A percentile compares a stretch with the other conserved stretches of the same genome.
These are phyloP conservation scores for Nomada ruficornis DNA, from an alignment of 2,888 invertebrate genomes.

Conservation along the genomic window DNA sequence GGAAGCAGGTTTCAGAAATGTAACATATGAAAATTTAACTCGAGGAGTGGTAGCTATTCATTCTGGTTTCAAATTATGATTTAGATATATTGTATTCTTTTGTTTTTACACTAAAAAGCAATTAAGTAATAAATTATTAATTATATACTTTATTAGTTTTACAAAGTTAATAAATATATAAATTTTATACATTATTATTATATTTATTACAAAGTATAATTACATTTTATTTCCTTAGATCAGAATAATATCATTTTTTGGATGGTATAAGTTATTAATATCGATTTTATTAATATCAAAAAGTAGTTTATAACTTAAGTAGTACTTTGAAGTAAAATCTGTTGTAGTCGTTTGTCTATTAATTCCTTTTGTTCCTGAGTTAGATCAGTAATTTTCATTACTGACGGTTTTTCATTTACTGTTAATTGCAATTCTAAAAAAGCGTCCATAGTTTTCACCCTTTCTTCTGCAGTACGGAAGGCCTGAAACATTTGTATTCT, in stretches of 20 bases:
- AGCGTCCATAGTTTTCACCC: constrained; percentile 73
- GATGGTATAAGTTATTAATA: background rate
- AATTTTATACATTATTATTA: background rate
- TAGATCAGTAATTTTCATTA: constrained; percentile 68
- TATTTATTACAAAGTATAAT: background rate
- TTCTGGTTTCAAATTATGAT: constrained; percentile 95
- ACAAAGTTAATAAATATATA: background rate
- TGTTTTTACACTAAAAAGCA: background rate
- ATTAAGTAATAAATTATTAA: background rate
- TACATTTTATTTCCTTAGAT: constrained; percentile 7
- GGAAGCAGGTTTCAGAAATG: constrained; percentile 94
- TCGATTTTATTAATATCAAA: background rate
- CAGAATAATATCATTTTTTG: background rate
- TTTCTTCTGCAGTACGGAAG: constrained; percentile 74
- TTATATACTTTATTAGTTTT: background rate
- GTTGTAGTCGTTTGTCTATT: constrained; percentile 55
- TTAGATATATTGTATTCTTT: background rate
- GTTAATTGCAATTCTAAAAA: constrained; percentile 76
- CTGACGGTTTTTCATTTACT: constrained; percentile 62
- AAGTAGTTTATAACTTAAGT: background rate
- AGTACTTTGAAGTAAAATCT: constrained; percentile 30
- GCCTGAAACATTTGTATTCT: constrained; percentile 64
- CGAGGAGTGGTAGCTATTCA: constrained; percentile 98
- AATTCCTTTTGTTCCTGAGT: constrained; percentile 66
- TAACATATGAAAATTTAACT: constrained; percentile 95